Conservation (phyloP, 2,797 vertebrate species). For the Diglossa cyanea region DNA sequence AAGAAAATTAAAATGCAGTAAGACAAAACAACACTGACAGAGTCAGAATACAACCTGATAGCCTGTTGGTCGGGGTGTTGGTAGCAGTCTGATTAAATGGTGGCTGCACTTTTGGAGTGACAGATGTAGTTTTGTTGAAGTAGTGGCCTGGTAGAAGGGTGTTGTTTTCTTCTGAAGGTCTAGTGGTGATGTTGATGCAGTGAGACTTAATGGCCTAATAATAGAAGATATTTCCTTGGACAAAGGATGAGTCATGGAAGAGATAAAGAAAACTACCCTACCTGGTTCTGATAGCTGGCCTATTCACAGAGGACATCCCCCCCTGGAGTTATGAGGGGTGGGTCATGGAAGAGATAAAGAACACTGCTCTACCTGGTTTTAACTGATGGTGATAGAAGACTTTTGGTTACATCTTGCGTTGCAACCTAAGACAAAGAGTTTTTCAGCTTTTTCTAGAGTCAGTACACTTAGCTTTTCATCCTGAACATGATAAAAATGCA, state of each 20-base stretch:
- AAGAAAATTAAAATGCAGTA: background rate
- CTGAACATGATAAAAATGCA: background rate
- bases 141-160: background rate
- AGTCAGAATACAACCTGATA: background rate
- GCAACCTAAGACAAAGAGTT: background rate
- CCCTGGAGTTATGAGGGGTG: background rate
- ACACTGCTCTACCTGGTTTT: background rate
- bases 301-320: background rate
- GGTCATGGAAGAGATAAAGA: background rate
- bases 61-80: background rate
- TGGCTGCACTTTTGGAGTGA: background rate
- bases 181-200: background rate
- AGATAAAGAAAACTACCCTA: background rate
- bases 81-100: background rate
- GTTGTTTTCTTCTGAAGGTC: background rate
- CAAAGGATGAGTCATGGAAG: background rate
- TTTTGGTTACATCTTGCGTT: background rate
- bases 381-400: background rate
- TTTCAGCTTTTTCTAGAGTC: background rate
- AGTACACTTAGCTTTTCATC: background rate
- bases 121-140: background rate
- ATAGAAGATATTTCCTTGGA: background rate
- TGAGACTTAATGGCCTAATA: background rate
- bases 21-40: background rate
- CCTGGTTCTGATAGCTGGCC: background rate